Evolutionary conservation across 2,888 invertebrate species (phyloP), one percentile per base, ranked within the genome.

Genomic region (Liodrosophila aerea): DNA sequence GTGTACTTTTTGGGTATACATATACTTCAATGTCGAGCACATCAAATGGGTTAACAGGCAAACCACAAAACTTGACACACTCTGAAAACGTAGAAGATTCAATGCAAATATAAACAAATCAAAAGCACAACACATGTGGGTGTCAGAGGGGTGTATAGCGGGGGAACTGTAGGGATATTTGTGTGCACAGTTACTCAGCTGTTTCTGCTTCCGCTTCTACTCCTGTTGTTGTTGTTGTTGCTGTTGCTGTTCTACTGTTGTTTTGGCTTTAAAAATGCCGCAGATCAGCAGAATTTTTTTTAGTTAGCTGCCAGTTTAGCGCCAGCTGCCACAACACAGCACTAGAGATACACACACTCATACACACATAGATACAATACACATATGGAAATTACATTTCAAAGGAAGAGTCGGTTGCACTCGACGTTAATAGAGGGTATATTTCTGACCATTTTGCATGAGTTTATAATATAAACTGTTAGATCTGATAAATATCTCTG

Each of bases 71-170:
- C 69, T 80, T 83, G 80, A 80, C 76, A 80, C 76, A 80, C 81
- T 22, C 22, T 80, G 54, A 65, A 57, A 73, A 62, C 69, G 72
- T 65, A 51, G 65, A 64, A 78, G 74, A 83, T 83, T 80, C 76
- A 80, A 80, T 76, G 83, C 72, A 83, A 80, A 80, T 74, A 80
- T 80, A 72, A 80, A 80, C 83, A 80, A 80, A 80, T 83, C 78
- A 80, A 63, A 51, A 44, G 12, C 47, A 27, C 40, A n/a, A 33
- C 31, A 33, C 11, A 29, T 18, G 9, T 27, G 11, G 16, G 8
- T 9, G 11, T 0, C 12, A 12, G 39, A 7, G 9, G 8, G n/a
- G 9, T 12, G 18, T 15, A 9, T 18, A n/a, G 33, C 9, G 1
- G 0, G 13, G 9, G 31, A 4, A 7, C n/a, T n/a, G n/a, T n/a